These are phyloP conservation scores for Aethes cnicana DNA, from an alignment of 2,888 invertebrate genomes.

Conservation along the genomic window DNA sequence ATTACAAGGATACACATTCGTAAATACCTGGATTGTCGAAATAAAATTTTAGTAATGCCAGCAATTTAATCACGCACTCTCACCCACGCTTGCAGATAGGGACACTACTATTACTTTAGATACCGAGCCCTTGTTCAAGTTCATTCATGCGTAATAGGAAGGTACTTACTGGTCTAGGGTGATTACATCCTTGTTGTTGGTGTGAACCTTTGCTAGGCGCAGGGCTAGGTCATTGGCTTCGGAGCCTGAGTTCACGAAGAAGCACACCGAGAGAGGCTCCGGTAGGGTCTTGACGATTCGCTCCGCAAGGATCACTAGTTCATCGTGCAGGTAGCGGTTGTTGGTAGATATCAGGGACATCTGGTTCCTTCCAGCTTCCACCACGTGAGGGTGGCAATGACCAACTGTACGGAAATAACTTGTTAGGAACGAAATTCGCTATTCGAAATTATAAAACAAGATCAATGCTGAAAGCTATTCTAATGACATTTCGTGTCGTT, in stretches of 20 bases:
- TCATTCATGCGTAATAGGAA: conserved; percentile 23
- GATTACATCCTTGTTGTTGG: conserved; percentile 93
- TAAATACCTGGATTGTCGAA: conserved; percentile 21
- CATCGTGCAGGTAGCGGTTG: conserved; percentile 97
- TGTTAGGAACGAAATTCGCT: too few species aligned
- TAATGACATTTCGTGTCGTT: too few species aligned
- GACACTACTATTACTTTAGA: too few species aligned
- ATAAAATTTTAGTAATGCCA: conserved; percentile 25
- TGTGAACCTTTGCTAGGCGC: conserved; percentile 93
- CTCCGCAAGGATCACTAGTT: conserved; percentile 94
- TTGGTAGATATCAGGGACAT: conserved; percentile 96
- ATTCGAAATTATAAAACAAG: too few species aligned
- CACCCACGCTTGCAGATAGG: conserved; percentile 8
- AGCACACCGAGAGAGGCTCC: conserved; percentile 93
- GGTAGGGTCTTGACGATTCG: conserved; percentile 92
- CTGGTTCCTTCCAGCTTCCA: conserved; percentile 94
- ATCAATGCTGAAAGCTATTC: too few species aligned
- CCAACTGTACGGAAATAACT: conserved; percentile 90
- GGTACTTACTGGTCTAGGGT: conserved; percentile 97
- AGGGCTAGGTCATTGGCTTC: conserved; percentile 99
- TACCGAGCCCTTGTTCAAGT: conserved; percentile 2
- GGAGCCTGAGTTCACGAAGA: conserved; percentile 98
- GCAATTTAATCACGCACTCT: conserved; percentile 31
- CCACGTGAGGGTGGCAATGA: conserved; percentile 97
- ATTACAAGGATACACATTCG: conserved; percentile 5